Evolutionary conservation across 1,140 invertebrate species (phyloP), one percentile per base, ranked within the genome.

Genomic region (Chionoecetes opilio): DNA sequence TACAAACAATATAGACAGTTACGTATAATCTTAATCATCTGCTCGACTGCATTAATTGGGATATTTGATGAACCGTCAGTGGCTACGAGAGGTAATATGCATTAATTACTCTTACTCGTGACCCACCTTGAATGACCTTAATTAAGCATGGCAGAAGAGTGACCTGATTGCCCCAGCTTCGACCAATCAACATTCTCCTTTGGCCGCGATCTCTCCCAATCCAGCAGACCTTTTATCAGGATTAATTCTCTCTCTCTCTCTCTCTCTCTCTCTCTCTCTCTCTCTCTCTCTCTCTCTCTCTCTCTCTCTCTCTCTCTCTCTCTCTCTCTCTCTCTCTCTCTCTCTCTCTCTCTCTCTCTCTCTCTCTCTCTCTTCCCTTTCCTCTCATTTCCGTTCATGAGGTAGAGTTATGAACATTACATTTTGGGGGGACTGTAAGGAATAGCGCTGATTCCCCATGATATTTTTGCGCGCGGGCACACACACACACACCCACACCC

Each of bases 401-500:
- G 17, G 37, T 11, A 29, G 17, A 34, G 34, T 87, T 38, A 87
- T 32, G 21, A 87, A 87, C 85, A 34, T 87, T 87, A 17, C 85
- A 21, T 9, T 34, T 38, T 37, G 37, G 37, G 34, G 26, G 63
- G 63, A n/a, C n/a, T 75, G n/a, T 75, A 75, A 26, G n/a, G 63
- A 75, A 75, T n/a, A 75, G 63, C 21, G 26, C 3, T 35, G 85
- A 17, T 86, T 3, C 3, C 32, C 85, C 9, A n/a, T 21, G 32
- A 38, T 38, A 35, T 37, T 37, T 11, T 29, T 32, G n/a, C 32
- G n/a, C 37, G n/a, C 32, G n/a, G 8, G 34, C 31, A 87, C 85
- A 87, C 85, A 87, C 85, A 87, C 85, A 87, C 85, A 87, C 38
- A 90, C 38, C 29, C 38, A 90, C 38, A 90, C 38, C 41, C 38